Conservation (phyloP, 2,888 invertebrate species). For the Gortyna flavago region DNA sequence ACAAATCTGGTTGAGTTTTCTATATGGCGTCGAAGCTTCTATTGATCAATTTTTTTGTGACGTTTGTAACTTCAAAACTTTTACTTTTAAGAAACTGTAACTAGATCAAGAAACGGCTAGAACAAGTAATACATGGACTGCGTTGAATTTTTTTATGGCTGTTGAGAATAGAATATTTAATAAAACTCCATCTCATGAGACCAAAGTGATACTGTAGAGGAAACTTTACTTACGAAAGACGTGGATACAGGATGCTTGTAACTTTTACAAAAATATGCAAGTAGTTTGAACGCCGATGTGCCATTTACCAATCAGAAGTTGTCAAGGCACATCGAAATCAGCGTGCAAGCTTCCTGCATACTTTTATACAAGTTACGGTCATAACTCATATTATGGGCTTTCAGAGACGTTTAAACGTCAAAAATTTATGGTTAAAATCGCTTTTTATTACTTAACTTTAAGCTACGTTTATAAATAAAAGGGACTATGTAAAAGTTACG, state of each 20-base stretch:
- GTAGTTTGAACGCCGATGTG: not conserved
- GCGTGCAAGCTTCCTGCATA: not conserved
- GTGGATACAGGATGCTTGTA: too few species aligned
- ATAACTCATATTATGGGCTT: not conserved
- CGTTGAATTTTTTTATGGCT: not conserved
- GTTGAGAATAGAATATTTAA: not conserved
- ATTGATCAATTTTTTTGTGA: conserved; percentile 2
- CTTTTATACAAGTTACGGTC: not conserved
- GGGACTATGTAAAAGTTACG: not conserved
- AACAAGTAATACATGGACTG: not conserved
- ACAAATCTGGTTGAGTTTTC: conserved; percentile 38
- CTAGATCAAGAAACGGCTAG: not conserved
- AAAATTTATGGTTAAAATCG: not conserved
- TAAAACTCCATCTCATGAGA: not conserved
- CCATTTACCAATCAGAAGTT: not conserved
- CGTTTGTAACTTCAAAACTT: conserved; percentile 19
- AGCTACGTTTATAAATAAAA: not conserved
- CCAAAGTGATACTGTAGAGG: too few species aligned
- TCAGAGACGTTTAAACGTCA: not conserved
- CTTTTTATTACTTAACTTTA: not conserved
- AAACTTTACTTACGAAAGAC: not conserved
- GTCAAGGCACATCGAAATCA: not conserved
- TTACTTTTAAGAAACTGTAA: conserved; percentile 35
- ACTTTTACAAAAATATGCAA: not conserved
- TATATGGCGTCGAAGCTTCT: conserved; percentile 29